Conservation (phyloP, 2,113 vertebrate genomes). For the Labeo rohita region DNA sequence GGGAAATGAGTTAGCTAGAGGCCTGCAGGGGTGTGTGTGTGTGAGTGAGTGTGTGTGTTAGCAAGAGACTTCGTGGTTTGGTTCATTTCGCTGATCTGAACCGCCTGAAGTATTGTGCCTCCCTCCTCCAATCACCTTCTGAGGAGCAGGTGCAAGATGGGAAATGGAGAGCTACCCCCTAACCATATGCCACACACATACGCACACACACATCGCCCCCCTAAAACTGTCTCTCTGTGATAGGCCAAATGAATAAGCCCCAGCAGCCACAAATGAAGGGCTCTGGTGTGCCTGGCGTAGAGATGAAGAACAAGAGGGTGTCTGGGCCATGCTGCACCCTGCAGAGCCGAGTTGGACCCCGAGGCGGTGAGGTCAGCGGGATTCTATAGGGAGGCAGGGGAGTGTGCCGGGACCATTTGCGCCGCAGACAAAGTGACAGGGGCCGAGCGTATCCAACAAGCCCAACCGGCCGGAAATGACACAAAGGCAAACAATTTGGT, state of each 20-base stretch:
- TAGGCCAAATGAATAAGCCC: conserved; percentile 53
- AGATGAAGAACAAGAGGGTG: conserved; percentile 27
- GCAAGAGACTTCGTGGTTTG: background rate
- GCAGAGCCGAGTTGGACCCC: conserved; percentile 36
- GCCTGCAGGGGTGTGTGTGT: conserved; percentile 26
- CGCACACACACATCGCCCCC: conserved; percentile 19
- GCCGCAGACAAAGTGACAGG: conserved; percentile 54
- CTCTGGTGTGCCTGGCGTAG: conserved; percentile 41
- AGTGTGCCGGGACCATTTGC: conserved; percentile 51
- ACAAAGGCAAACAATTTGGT: conserved; percentile 59
- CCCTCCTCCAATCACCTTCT: conserved; percentile 52
- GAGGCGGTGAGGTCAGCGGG: conserved; percentile 43
- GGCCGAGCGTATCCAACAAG: conserved; percentile 52
- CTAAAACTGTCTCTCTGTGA: conserved; percentile 37
- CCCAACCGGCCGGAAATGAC: conserved; percentile 59
- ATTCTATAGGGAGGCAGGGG: conserved; percentile 39
- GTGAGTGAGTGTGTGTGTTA: background rate
- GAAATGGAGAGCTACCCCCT: conserved; percentile 33
- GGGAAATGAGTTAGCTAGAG: conserved; percentile 59
- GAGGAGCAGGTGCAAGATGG: conserved; percentile 61
- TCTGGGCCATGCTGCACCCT: conserved; percentile 28
- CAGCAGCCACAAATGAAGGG: conserved; percentile 49
- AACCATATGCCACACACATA: conserved; percentile 43
- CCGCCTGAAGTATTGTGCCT: conserved; percentile 57
- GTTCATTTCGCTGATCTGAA: conserved; percentile 37